Evolutionary conservation across 1,140 invertebrate species (phyloP), one percentile per base, ranked within the genome.

Genomic region (Philotrypesis tridentata): DNA sequence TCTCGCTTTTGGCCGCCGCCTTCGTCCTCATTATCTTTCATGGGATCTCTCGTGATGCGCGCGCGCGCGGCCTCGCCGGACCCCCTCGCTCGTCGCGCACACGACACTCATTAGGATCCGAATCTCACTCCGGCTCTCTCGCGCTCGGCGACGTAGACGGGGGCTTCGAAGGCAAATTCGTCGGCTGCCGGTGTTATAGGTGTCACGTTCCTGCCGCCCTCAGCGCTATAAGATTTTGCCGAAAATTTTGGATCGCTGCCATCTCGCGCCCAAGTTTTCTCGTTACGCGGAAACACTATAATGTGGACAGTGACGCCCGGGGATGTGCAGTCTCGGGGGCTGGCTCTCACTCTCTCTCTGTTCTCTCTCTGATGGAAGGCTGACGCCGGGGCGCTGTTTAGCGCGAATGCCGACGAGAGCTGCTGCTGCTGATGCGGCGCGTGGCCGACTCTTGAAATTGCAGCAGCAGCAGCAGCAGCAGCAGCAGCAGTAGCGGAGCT

Each of bases 231-330:
- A 3, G 11, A n/a, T 29, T 4, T 17, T 21, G 25, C 29, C 27
- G 14, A 79, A 74, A 82, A 82, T 77, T 82, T 82, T 76, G 80
- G 80, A 82, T 77, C 68, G 73, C 33, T 77, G 80, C 80, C 80
- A 82, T 40, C 12, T 37, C 48, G 23, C 3, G 71, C 61, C 40
- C 70, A 82, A 82, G 80, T 82, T 82, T 82, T 82, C 80, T 84
- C 79, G 77, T 82, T 80, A 71, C 23, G 29, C n/a, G 63, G 70
- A 82, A 82, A 70, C 43, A 76, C 74, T 71, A 77, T 82, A 76
- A 81, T 81, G 60, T 70, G 65, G 48, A 76, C 65, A 71, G 60
- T 37, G 68, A 65, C 78, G 61, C 25, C 27, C n/a, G n/a, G 61
- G 23, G 9, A 8, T 65, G 23, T 8, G 11, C 61, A 65, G n/a